Evolutionary conservation across 2,888 invertebrate genomes (phyloP).

Genomic region (Deilephila porcellus): DNA sequence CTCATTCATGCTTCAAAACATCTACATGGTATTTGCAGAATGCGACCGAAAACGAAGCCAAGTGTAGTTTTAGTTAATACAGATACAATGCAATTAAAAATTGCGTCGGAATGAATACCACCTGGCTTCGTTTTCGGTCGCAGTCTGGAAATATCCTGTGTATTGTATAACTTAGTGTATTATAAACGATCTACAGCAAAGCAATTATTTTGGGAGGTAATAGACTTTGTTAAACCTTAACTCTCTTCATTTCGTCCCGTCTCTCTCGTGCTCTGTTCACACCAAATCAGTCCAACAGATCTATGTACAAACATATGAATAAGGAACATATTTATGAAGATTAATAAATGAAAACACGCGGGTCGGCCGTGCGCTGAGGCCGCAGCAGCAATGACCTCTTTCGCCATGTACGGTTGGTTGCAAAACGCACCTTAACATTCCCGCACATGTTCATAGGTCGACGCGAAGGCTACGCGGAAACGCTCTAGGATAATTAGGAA

Average conservation of each 20-base stretch:
- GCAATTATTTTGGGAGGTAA: too few species aligned
- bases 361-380: slow-evolving; percentile 53
- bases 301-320: background rate
- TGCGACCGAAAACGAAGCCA: too few species aligned
- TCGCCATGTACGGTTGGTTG: slow-evolving; percentile 70
- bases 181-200: too few species aligned
- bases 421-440: slow-evolving; percentile 57
- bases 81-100: too few species aligned
- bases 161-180: too few species aligned
- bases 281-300: background rate
- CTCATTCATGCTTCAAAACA: too few species aligned
- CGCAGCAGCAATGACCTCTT: slow-evolving; percentile 74
- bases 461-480: slow-evolving; percentile 50
- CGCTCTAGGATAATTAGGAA: background rate
- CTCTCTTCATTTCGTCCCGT: background rate
- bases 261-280: background rate
- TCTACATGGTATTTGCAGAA: too few species aligned
- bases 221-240: too few species aligned
- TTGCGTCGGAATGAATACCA: too few species aligned
- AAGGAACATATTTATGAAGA: slow-evolving; percentile 2
- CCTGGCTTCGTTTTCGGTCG: too few species aligned
- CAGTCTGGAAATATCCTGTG: too few species aligned
- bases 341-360: slow-evolving; percentile 38
- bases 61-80: too few species aligned
- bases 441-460: slow-evolving; percentile 57